Evolutionary conservation across 2,113 vertebrate species (phyloP).

Genomic region (Hemiprocne comata): DNA sequence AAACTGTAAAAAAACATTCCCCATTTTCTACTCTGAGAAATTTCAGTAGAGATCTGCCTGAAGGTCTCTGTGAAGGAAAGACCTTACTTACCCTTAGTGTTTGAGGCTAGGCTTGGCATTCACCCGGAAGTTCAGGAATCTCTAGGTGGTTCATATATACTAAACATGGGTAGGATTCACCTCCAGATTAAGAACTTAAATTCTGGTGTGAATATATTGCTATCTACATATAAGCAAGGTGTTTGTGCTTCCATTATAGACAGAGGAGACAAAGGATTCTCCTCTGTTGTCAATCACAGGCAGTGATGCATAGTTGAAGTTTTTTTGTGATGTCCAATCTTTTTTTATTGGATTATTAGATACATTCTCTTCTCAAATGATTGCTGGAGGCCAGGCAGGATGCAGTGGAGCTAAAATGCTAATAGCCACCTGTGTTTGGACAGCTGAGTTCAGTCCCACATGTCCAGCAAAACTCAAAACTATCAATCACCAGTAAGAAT

Average conservation of each 20-base stretch:
- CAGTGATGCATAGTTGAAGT: neutral
- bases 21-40: neutral
- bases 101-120: neutral
- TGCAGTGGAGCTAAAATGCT: neutral
- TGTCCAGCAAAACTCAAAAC: neutral
- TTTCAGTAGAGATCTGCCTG: neutral
- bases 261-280: neutral
- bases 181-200: neutral
- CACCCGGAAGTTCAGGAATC: neutral
- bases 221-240: neutral
- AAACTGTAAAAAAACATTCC: neutral
- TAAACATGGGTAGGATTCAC: neutral
- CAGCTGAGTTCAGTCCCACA: rapidly evolving
- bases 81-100: neutral
- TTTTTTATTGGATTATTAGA: neutral
- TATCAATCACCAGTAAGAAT: neutral
- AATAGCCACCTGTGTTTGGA: neutral
- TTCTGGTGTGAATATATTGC: neutral
- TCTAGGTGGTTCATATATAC: neutral
- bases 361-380: neutral
- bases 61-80: neutral
- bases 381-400: neutral
- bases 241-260: neutral
- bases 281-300: neutral
- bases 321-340: neutral